Percentiles rank a stretch among this genome's conserved stretches.
These are phyloP conservation scores for Trigoniulus corallinus DNA, from an alignment of 1,140 invertebrate species.

Conservation along the genomic window DNA sequence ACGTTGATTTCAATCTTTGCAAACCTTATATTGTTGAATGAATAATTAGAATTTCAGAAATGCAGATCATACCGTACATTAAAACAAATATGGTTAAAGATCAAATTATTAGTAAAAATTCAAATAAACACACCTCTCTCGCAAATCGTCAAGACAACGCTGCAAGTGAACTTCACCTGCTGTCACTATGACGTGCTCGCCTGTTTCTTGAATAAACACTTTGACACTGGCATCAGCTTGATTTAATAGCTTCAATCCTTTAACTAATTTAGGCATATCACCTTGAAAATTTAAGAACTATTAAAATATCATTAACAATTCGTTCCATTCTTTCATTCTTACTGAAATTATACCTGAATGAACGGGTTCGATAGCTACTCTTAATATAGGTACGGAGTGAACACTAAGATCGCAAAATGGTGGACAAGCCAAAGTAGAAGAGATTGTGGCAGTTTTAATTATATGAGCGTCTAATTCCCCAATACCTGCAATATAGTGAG, in stretches of 20 bases:
- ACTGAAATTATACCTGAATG: conserved; percentile 35
- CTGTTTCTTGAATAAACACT: conserved; percentile 77
- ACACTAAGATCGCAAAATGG: conserved; percentile 71
- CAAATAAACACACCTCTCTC: conserved; percentile 28
- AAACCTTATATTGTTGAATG: conserved; percentile 40
- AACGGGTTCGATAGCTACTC: conserved; percentile 85
- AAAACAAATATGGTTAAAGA: too few relatives aligned
- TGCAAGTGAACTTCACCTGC: conserved; percentile 96
- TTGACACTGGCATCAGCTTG: conserved; percentile 74
- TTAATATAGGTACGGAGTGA: conserved; percentile 69
- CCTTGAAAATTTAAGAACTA: too few relatives aligned
- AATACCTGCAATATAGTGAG: conserved; percentile 50
- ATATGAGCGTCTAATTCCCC: conserved; percentile 71
- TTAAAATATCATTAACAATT: too few relatives aligned
- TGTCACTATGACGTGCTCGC: conserved; percentile 89
- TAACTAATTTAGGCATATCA: conserved; percentile 62
- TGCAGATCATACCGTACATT: too few relatives aligned
- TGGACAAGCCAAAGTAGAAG: conserved; percentile 62
- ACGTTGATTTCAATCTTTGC: conserved; percentile 76
- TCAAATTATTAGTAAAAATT: conserved; percentile 5
- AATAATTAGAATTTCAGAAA: background rate
- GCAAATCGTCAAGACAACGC: conserved; percentile 75
- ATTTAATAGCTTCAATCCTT: conserved; percentile 62
- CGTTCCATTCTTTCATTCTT: too few relatives aligned
- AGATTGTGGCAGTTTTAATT: conserved; percentile 81